Base-by-base conservation (phyloP, 92 coral and sea anemone genomes). In the Paragorgia papillata region DNA sequence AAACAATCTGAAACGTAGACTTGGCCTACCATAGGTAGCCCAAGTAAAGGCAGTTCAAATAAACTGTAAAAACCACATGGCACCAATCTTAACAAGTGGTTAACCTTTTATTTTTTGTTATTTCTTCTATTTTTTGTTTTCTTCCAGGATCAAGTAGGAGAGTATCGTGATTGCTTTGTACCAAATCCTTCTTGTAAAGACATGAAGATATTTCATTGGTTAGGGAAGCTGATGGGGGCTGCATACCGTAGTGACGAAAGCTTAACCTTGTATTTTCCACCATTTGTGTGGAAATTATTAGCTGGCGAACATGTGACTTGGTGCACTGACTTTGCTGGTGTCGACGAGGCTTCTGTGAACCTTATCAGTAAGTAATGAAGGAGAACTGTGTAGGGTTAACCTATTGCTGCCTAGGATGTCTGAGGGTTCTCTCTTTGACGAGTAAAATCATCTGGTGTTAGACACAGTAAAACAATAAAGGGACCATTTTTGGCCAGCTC, bases 281-380 rank as follows among this genome's bases (percentile, higher is more conserved):
- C 97, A 18, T 95, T 86, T 68, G 89, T 91, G 9, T 95, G 99
- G 99, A 95, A 95, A 73, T 89, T 95, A 22, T 82, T 95, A 20
- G 97, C 89, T 10, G 98, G 99, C 54, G 99, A 91, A 37, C 97
- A 95, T 59, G 99, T 95, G 89, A 91, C 90, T 25, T 95, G 99
- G 99, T 83, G 95, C 25, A 84, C 89, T 68, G 99, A 95, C 76
- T 95, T 81, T 60, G 85, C 76, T 4, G 88, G 79, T 73, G 89
- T 88, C 9, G 99, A 95, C 43, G 97, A 85, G 30, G 87, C 90
- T 1, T 89, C 94, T 63, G 96, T 95, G 37, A 86, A 81, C 24
- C 80, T 88, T 75, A 89, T 88, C 17, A 96, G 98, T 94, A 83
- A 62, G 73, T 27, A n/a, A n/a, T n/a, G n/a, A n/a, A n/a, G n/a